Evolutionary conservation across 2,888 invertebrate genomes (phyloP), one percentile per base, ranked within the genome.

Genomic region (Apamea sordens): DNA sequence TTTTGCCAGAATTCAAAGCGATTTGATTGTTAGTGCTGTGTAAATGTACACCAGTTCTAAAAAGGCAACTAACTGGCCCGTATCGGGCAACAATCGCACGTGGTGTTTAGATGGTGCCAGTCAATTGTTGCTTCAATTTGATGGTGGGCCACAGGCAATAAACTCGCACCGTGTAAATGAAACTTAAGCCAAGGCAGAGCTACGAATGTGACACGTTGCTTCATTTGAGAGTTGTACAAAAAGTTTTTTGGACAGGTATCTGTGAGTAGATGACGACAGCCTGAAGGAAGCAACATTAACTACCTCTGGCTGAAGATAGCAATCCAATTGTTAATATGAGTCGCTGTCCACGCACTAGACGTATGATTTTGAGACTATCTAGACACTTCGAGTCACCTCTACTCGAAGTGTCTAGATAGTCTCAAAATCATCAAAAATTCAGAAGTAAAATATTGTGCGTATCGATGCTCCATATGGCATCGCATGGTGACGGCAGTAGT

Each of bases 141-240:
- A 21, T 21, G 6, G 53, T 21, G 21, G 21, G 8, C 53, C 21
- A 53, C 21, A 53, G 21, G 53, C 21, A 53, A 53, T 53, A 8
- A 53, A 53, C 21, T 53, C 7, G 0, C 21, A 53, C 0, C 21
- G 21, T 53, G 53, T 53, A 53, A 53, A 53, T 53, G 21, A 8
- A 53, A 21, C 8, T 56, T 21, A 53, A 21, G 21, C 21, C 2
- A 50, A 36, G n/a, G 8, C 64, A 28, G 24, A n/a, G 18, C 32
- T 36, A 36, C n/a, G 18, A 44, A n/a, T 76, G 63, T 28, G 50
- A 50, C 50, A 50, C 18, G 24, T 32, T 63, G 63, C 24, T 63
- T 41, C 18, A 64, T 64, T 24, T 77, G 28, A 32, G 77, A 76
- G 6, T 64, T 44, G 28, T n/a, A 77, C 41, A 44, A 78, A 53